phyloP scores from a whole-genome alignment of 2,797 vertebrate genomes.

The Etheostoma perlongum region DNA sequence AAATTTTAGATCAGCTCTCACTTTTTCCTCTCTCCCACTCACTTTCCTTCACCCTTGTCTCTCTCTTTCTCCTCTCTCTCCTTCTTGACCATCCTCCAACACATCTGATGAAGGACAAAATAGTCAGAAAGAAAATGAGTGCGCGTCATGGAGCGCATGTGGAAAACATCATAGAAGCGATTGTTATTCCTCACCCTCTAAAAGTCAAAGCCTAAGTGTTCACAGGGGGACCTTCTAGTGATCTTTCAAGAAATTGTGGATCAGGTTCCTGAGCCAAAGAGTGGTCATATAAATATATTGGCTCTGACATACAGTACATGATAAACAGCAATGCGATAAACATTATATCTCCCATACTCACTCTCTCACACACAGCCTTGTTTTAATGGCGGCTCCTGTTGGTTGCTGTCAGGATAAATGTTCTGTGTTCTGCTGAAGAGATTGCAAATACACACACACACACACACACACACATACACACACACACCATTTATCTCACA shows the following conservation, averaged over 20 bases:
- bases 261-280: slow-evolving; percentile 63
- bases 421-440: slow-evolving; percentile 47
- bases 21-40: slow-evolving; percentile 72
- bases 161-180: slow-evolving; percentile 78
- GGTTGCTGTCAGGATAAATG: slow-evolving; percentile 64
- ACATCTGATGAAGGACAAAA: slow-evolving; percentile 74
- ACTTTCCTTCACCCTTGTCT: slow-evolving; percentile 61
- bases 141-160: slow-evolving; percentile 70
- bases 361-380: slow-evolving; percentile 30
- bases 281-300: slow-evolving; percentile 75
- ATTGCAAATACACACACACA: slow-evolving; percentile 43
- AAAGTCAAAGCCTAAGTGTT: slow-evolving; percentile 70
- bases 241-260: slow-evolving; percentile 74
- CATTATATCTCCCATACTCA: slow-evolving; percentile 51
- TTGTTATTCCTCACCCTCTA: slow-evolving; percentile 78
- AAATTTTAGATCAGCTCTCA: slow-evolving; percentile 78
- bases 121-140: slow-evolving; percentile 27
- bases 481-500: slow-evolving; percentile 15
- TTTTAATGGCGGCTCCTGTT: slow-evolving; percentile 58
- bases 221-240: slow-evolving; percentile 71
- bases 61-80: slow-evolving; percentile 34
- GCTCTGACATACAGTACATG: slow-evolving; percentile 66
- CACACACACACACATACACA: slow-evolving; percentile 4
- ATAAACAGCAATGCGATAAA: slow-evolving; percentile 74
- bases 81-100: slow-evolving; percentile 42